A percentile compares a stretch with the other conserved stretches of the same genome.
phyloP scores from a whole-genome alignment of 2,113 vertebrate species.

The Pelodiscus sinensis region DNA sequence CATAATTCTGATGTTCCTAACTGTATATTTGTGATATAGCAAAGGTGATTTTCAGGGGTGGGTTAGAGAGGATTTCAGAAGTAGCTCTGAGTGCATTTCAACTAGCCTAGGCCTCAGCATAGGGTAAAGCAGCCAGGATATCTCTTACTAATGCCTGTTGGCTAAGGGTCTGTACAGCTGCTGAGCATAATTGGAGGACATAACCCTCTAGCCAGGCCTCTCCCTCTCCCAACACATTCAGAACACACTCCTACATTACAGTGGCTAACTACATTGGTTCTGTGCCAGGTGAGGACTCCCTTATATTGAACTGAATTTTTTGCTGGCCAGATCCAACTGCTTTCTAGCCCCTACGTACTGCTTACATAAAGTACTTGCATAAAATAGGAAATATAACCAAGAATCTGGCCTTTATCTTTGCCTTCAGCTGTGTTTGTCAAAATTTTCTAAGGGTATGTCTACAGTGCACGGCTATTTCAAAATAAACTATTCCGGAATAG shows the following conservation, averaged over 20 bases:
- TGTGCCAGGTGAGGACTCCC: neutral
- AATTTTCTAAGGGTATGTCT: neutral
- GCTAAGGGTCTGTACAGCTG: neutral
- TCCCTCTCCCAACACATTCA: neutral
- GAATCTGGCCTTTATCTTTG: neutral
- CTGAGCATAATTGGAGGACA: neutral
- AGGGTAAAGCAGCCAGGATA: neutral
- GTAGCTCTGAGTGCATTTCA: neutral
- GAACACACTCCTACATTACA: neutral
- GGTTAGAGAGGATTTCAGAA: neutral
- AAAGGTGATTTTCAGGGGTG: neutral
- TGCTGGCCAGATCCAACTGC: neutral
- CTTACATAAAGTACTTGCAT: neutral
- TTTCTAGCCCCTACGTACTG: neutral
- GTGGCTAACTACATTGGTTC: neutral
- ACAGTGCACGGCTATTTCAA: no score
- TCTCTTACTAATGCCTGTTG: neutral
- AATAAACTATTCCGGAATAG: no score
- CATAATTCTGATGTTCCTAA: neutral
- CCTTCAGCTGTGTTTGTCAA: neutral
- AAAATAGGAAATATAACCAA: neutral
- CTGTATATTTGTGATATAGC: neutral
- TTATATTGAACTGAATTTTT: neutral
- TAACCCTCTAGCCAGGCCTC: neutral
- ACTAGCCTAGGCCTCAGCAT: neutral